Conservation (phyloP, 2,113 vertebrate genomes). For the Ammodytes dubius region DNA sequence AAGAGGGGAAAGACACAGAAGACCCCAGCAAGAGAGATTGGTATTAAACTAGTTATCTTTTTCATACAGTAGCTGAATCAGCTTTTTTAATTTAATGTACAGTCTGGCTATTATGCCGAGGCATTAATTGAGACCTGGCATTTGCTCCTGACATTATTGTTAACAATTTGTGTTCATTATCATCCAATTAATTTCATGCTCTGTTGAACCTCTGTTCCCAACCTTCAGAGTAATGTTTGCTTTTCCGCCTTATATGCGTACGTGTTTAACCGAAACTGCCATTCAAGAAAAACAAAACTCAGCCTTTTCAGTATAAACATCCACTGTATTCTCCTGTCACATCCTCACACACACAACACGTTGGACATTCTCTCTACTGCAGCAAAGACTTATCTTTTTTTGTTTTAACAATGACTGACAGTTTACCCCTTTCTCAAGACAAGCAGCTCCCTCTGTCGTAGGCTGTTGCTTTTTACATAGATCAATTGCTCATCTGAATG, state of each 20-base stretch:
- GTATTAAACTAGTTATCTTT: constrained; percentile 2
- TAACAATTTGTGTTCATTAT: neutral
- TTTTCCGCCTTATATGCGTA: neutral
- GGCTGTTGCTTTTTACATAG: neutral
- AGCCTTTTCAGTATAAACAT: neutral
- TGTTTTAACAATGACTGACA: neutral
- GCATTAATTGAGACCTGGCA: neutral
- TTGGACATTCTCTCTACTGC: neutral
- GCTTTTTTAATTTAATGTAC: constrained; percentile 4
- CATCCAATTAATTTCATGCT: neutral
- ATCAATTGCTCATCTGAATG: neutral
- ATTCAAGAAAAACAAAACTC: neutral
- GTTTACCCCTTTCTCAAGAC: neutral
- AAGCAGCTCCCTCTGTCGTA: neutral
- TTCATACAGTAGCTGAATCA: constrained; percentile 5
- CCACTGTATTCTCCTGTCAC: neutral
- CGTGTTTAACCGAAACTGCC: neutral
- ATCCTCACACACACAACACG: neutral
- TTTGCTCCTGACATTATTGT: neutral
- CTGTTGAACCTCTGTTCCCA: neutral
- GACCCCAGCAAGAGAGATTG: neutral
- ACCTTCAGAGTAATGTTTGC: neutral
- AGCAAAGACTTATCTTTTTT: neutral
- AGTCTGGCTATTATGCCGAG: neutral
- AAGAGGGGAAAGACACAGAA: neutral